These are phyloP conservation scores for Mastomys natalensis DNA, from an alignment of 2,113 vertebrate genomes.

Conservation along the genomic window DNA sequence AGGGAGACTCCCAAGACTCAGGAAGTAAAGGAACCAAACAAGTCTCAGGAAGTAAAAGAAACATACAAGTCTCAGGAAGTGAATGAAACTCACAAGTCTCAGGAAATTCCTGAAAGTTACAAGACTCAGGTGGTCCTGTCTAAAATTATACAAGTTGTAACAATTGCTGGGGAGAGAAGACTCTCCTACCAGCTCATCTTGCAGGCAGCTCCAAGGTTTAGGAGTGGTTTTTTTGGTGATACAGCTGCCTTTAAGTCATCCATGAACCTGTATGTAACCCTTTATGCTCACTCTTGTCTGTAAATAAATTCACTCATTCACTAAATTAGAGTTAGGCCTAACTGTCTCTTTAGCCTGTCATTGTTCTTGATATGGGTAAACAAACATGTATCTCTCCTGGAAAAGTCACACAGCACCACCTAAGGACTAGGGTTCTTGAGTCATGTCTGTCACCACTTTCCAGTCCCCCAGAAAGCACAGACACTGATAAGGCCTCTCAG, in stretches of 20 bases:
- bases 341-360: not conserved
- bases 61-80: not conserved
- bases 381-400: not conserved
- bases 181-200: not conserved
- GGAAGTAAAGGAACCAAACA: not conserved
- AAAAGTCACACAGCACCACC: not conserved
- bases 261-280: not conserved
- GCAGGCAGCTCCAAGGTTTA: not conserved
- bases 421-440: not conserved
- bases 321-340: not conserved
- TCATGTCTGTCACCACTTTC: rapidly evolving
- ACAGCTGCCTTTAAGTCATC: not conserved
- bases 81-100: not conserved
- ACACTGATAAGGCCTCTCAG: no score
- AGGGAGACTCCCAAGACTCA: not conserved
- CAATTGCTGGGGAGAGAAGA: not conserved
- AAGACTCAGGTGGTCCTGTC: not conserved
- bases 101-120: not conserved
- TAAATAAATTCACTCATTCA: not conserved
- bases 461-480: not conserved
- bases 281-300: not conserved
- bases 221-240: not conserved
- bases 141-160: not conserved
- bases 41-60: not conserved
- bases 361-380: not conserved